Evolutionary conservation across 2,113 vertebrate genomes (phyloP).

Genomic region (Amphiprion percula): DNA sequence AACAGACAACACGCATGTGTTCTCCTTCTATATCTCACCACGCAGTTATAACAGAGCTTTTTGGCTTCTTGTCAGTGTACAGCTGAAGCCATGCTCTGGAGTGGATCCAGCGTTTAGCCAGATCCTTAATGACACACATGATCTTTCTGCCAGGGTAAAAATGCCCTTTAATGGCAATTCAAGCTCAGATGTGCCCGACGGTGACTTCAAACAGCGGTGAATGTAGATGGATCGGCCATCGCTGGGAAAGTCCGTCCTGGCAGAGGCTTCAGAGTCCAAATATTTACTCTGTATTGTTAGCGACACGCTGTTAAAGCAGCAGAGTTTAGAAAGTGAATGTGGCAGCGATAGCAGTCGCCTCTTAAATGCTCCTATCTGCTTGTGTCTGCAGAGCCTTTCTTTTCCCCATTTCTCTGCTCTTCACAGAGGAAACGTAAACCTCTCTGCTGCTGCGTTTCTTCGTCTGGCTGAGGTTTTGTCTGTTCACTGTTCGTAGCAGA

Average conservation of each 20-base stretch:
- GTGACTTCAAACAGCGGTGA: slow-evolving; percentile 57
- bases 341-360: slow-evolving; percentile 33
- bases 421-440: not conserved
- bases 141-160: slow-evolving; percentile 23
- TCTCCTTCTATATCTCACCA: not conserved
- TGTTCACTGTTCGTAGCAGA: slow-evolving; percentile 31
- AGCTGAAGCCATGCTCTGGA: slow-evolving; percentile 29
- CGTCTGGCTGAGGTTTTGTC: slow-evolving; percentile 48
- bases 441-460: slow-evolving; percentile 6
- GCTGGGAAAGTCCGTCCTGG: slow-evolving; percentile 37
- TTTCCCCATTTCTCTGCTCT: not conserved
- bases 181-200: slow-evolving; percentile 23
- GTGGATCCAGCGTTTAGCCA: slow-evolving; percentile 57
- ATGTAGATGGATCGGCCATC: slow-evolving; percentile 50
- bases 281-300: slow-evolving; percentile 78
- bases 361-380: slow-evolving; percentile 13
- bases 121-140: slow-evolving; percentile 60
- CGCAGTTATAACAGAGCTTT: not conserved
- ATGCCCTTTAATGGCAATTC: slow-evolving; percentile 62
- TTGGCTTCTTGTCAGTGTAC: slow-evolving; percentile 22
- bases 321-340: slow-evolving; percentile 49
- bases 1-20: slow-evolving; percentile 55
- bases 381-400: slow-evolving; percentile 34
- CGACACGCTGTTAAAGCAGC: slow-evolving; percentile 31
- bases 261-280: slow-evolving; percentile 65